Evolutionary conservation across 2,888 invertebrate species (phyloP).

Genomic region (Trimorus sp.): DNA sequence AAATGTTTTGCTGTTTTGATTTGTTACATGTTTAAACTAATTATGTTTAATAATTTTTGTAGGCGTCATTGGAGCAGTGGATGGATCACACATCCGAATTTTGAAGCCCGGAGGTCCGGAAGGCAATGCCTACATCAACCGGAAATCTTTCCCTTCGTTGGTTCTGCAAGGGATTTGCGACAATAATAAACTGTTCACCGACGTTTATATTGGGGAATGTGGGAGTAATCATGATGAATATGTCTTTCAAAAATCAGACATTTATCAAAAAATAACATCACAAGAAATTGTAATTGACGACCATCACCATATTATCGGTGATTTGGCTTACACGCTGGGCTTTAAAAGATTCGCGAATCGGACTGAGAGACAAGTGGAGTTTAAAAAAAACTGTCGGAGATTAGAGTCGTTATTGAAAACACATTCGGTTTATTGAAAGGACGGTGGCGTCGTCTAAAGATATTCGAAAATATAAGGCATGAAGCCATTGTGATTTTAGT

Average conservation of each 20-base stretch:
- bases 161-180: constrained; percentile 32
- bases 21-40: too few relatives aligned
- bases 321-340: constrained; percentile 40
- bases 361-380: constrained; percentile 13
- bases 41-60: too few relatives aligned
- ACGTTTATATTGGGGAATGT: constrained; percentile 42
- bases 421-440: too few relatives aligned
- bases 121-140: constrained; percentile 30
- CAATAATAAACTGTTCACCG: constrained; percentile 33
- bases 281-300: not conserved
- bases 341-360: too few relatives aligned
- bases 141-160: constrained; percentile 35
- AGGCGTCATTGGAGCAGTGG: constrained; percentile 31
- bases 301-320: constrained; percentile 36
- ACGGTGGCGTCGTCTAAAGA: too few relatives aligned
- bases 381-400: constrained; percentile 33
- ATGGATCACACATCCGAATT: constrained; percentile 31
- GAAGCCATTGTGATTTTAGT: constrained; percentile 6
- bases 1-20: not conserved
- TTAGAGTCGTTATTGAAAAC: constrained; percentile 22
- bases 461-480: not conserved
- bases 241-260: constrained; percentile 25
- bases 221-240: constrained; percentile 44
- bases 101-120: constrained; percentile 20
- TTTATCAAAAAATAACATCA: constrained; percentile 1